These are phyloP conservation scores for Tokudaia tokunoshimensis DNA, from an alignment of 2,797 vertebrate species.

Conservation along the genomic window DNA sequence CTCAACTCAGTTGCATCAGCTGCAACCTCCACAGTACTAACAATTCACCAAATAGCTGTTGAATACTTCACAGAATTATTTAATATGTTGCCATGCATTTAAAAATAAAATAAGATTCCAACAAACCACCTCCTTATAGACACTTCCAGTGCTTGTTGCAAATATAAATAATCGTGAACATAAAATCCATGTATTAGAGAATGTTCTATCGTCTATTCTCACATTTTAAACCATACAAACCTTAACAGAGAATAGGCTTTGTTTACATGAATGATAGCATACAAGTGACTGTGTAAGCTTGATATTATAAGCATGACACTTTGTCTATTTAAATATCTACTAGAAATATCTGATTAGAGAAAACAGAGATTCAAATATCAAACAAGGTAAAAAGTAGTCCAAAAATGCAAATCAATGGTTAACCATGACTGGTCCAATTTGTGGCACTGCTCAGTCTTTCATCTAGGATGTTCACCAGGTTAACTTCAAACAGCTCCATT, in stretches of 20 bases:
- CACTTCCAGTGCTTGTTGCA: background rate
- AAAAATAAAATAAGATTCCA: background rate
- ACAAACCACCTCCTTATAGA: background rate
- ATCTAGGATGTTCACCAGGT: background rate
- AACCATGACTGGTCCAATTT: background rate
- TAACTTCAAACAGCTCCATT: background rate
- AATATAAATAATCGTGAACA: background rate
- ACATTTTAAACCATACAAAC: background rate
- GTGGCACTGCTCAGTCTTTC: background rate
- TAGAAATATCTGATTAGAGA: conserved; percentile 50
- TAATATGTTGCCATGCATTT: background rate
- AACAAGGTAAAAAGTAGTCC: conserved; percentile 3
- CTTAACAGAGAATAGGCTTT: background rate
- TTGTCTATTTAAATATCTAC: conserved; percentile 53
- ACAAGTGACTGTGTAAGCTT: background rate
- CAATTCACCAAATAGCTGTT: background rate
- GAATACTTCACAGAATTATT: conserved; percentile 6
- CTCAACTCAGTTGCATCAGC: background rate
- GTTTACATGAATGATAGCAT: background rate
- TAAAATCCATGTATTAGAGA: background rate
- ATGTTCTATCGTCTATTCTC: background rate
- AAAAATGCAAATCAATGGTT: background rate
- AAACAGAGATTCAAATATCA: conserved; percentile 52
- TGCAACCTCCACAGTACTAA: background rate
- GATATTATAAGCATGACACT: conserved; percentile 52